These are phyloP conservation scores for Xestobium rufovillosum DNA, from an alignment of 2,888 invertebrate genomes.

Conservation along the genomic window DNA sequence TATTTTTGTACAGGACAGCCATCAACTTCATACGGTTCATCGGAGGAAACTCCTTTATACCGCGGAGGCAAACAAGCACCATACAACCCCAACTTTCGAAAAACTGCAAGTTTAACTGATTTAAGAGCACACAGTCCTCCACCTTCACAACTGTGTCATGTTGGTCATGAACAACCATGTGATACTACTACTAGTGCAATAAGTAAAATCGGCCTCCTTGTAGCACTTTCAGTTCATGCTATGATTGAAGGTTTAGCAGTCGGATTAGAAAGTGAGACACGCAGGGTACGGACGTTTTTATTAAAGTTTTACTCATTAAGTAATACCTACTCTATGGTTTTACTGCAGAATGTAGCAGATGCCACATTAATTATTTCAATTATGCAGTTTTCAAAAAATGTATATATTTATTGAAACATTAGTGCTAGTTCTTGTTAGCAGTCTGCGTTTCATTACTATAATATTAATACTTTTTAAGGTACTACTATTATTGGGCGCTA, in stretches of 20 bases:
- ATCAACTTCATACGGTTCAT: neutral
- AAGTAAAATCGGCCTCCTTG: slow-evolving; percentile 57
- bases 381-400: no score
- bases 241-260: slow-evolving; percentile 75
- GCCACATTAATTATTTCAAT: no score
- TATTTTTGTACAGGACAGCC: no score
- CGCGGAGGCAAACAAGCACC: slow-evolving; percentile 20
- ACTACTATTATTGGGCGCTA: slow-evolving; percentile 57
- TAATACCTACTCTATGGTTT: no score
- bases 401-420: no score
- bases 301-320: no score
- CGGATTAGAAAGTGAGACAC: slow-evolving; percentile 60
- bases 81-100: slow-evolving; percentile 27
- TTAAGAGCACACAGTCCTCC: slow-evolving; percentile 16
- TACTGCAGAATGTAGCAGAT: no score
- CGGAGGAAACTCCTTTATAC: neutral
- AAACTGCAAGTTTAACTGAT: slow-evolving; percentile 23
- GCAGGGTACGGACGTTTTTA: no score
- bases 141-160: slow-evolving; percentile 53
- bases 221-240: slow-evolving; percentile 71
- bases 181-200: slow-evolving; percentile 51
- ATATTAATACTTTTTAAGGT: slow-evolving; percentile 56
- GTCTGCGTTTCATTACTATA: no score
- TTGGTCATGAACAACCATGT: slow-evolving; percentile 60
- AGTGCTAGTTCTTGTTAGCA: no score